Conservation (phyloP, 2,888 invertebrate genomes). For the Urechis unicinctus region DNA sequence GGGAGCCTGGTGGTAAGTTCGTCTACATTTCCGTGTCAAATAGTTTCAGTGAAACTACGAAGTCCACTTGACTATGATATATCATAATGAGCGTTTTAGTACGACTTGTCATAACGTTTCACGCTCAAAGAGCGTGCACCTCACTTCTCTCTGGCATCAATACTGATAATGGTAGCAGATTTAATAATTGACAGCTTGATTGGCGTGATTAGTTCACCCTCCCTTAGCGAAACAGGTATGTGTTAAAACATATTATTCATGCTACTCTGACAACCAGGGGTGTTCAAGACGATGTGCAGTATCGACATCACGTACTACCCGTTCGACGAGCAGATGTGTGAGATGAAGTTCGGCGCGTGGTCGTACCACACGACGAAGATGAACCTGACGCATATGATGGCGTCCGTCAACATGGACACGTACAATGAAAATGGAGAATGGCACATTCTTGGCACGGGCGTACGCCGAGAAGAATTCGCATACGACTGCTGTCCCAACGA, state of each 20-base stretch:
- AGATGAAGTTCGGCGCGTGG: conserved; percentile 23
- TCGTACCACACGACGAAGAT: conserved; percentile 23
- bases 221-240: no score
- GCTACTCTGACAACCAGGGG: background rate
- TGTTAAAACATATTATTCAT: no score
- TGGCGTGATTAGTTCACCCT: no score
- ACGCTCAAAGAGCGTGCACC: no score
- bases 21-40: no score
- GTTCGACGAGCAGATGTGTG: conserved; percentile 18
- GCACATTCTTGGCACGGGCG: background rate
- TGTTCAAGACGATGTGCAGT: conserved; percentile 26
- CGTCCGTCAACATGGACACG: conserved; percentile 19
- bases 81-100: no score
- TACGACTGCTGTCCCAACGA: conserved; percentile 1
- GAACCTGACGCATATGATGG: conserved; percentile 20
- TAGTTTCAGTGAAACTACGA: no score
- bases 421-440: conserved; percentile 12
- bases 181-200: no score
- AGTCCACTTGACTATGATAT: no score
- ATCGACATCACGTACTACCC: conserved; percentile 28
- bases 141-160: no score
- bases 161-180: no score
- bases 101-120: no score
- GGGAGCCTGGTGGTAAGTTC: conserved; percentile 27
- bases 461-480: background rate